phyloP scores from a whole-genome alignment of 2,797 vertebrate genomes.

The Arctocebus calabarensis region DNA sequence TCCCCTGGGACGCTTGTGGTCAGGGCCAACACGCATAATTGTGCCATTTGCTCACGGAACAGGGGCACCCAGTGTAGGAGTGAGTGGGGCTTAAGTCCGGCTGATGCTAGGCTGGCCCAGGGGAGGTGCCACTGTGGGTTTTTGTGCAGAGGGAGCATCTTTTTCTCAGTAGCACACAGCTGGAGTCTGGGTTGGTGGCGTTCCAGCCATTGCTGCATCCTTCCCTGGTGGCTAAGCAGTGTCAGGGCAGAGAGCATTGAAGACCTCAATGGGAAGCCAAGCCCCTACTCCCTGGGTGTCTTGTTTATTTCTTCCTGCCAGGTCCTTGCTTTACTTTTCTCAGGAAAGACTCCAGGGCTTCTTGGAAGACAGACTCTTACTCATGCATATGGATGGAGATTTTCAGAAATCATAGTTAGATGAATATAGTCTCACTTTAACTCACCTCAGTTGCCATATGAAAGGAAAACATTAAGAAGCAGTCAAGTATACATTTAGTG shows the following conservation, averaged over 20 bases:
- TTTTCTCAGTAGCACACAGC: background rate
- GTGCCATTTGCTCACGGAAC: background rate
- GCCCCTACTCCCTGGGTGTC: background rate
- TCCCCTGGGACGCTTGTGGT: background rate
- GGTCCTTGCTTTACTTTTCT: constrained; percentile 27
- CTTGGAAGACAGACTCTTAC: constrained; percentile 8
- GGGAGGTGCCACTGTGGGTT: fast-evolving
- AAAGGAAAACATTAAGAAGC: constrained; percentile 30
- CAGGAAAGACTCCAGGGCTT: constrained; percentile 46
- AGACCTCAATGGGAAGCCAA: background rate
- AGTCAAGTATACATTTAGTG: background rate
- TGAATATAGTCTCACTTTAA: constrained; percentile 12
- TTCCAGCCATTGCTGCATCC: background rate
- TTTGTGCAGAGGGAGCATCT: background rate
- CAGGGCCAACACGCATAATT: fast-evolving
- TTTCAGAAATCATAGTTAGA: background rate
- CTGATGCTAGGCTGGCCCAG: background rate
- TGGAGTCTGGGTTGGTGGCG: background rate
- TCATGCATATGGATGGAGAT: background rate
- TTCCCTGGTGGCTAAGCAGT: background rate
- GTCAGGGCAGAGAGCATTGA: background rate
- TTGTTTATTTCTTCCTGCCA: constrained; percentile 43
- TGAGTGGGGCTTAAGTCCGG: fast-evolving
- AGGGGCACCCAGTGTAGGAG: background rate
- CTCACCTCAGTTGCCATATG: background rate